Evolutionary conservation across 2,113 vertebrate species (phyloP), one percentile per base, ranked within the genome.

Genomic region (Salvator merianae): DNA sequence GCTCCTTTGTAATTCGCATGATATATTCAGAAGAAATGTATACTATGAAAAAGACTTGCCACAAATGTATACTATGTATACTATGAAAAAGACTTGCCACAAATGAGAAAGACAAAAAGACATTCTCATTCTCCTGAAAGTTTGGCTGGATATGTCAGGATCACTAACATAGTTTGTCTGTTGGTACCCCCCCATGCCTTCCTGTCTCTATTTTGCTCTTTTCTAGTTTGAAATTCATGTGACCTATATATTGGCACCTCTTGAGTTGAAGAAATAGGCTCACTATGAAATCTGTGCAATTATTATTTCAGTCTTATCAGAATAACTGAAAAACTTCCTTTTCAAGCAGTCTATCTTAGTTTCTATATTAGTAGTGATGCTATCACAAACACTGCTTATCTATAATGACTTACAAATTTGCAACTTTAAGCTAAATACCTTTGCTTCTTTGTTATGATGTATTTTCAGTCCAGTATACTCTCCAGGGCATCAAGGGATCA

Each of bases 221-320:
- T 74, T 72, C 70, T 28, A 63, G 55, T 73, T 30, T 32, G 53
- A 82, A 73, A 74, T 63, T 63, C 28, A 30, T n/a, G 32, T 82
- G 81, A 74, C 81, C 81, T 82, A 82, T 47, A 82, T 74, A 73
- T 32, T 20, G 81, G 36, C 53, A 82, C 62, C 26, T 7, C 50
- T n/a, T 73, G 70, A 74, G 68, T 62, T 18, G 16, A 32, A 72
- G 69, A 59, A 72, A 38, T 72, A 82, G 36, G 55, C 63, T 63
- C 6, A 12, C 36, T 43, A 38, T 74, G 55, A 63, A 73, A 82
- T 82, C 55, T 63, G 70, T 26, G 70, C 55, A 82, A 82, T 82
- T 82, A 82, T 63, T 82, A 63, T 82, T 82, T 74, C 55, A 47
- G 53, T 16, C 36, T 74, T 82, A 74, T 74, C 81, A 47, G 55